Conservation (phyloP, 2,113 vertebrate species). For the Nestor notabilis region DNA sequence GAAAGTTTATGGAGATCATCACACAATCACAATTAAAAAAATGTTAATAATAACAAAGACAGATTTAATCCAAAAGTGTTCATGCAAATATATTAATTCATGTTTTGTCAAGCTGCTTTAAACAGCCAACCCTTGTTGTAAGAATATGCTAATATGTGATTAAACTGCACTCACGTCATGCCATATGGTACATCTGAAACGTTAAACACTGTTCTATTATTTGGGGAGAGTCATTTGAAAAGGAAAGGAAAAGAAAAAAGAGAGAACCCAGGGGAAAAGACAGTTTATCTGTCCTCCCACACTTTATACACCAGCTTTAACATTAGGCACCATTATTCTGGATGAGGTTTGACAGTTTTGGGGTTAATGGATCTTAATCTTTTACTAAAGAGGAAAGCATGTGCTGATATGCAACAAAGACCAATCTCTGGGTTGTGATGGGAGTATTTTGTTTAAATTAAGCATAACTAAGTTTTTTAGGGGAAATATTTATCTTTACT, state of each 20-base stretch:
- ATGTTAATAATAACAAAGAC: neutral
- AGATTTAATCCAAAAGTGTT: constrained; percentile 53
- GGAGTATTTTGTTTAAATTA: neutral
- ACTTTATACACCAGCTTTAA: constrained; percentile 69
- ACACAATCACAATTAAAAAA: neutral
- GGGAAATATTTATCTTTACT: constrained; percentile 24
- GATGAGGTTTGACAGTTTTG: constrained; percentile 38
- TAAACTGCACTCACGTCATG: constrained; percentile 72
- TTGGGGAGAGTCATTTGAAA: constrained; percentile 61
- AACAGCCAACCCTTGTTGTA: constrained; percentile 65
- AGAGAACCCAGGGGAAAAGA: constrained; percentile 73
- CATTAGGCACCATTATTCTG: constrained; percentile 45
- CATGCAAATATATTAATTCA: constrained; percentile 74
- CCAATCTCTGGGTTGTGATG: neutral
- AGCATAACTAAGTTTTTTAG: neutral
- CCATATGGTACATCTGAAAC: constrained; percentile 83
- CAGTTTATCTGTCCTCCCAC: constrained; percentile 67
- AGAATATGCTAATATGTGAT: constrained; percentile 84
- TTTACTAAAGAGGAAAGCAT: constrained; percentile 15
- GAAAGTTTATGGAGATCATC: neutral
- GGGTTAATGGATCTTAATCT: constrained; percentile 57
- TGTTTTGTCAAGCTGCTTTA: constrained; percentile 77
- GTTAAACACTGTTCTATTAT: constrained; percentile 76
- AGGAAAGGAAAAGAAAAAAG: constrained; percentile 52
- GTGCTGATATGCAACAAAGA: constrained; percentile 44